phyloP scores from a whole-genome alignment of 1,140 invertebrate species.

The Carcinoscorpius rotundicauda region DNA sequence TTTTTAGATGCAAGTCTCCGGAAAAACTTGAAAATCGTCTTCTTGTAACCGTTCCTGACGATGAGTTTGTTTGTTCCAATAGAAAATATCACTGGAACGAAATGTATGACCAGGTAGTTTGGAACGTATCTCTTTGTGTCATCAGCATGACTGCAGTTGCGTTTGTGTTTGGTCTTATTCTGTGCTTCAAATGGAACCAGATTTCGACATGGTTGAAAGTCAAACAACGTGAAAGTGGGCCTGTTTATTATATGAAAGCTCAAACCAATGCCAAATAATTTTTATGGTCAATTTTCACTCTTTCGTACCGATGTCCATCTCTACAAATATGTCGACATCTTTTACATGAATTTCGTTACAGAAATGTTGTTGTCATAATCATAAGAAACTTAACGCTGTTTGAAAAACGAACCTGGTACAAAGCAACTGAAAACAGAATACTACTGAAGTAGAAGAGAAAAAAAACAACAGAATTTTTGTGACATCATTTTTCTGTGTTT shows the following conservation, averaged over 20 bases:
- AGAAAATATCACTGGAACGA: no score
- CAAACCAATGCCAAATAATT: constrained; percentile 12
- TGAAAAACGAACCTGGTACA: no score
- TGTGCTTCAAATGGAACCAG: constrained; percentile 14
- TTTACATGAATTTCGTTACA: no score
- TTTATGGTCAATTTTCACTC: neutral
- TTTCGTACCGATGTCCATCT: no score
- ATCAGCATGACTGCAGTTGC: constrained; percentile 10
- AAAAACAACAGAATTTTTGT: no score
- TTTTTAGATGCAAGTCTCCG: constrained; percentile 1
- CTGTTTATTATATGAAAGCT: constrained; percentile 24
- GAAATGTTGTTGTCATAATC: no score
- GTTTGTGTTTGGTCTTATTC: constrained; percentile 6
- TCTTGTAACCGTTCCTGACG: neutral
- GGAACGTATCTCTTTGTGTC: constrained; percentile 7
- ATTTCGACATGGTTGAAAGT: constrained; percentile 11
- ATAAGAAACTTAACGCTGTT: no score
- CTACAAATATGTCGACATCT: no score
- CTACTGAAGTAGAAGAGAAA: no score
- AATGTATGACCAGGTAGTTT: constrained; percentile 9
- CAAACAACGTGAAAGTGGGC: constrained; percentile 13
- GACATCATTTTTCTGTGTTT: no score
- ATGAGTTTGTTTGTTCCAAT: no score
- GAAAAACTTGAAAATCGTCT: constrained; percentile 2
- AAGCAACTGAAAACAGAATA: no score